Evolutionary conservation across 2,113 vertebrate species (phyloP).

Genomic region (Eolophus roseicapilla): DNA sequence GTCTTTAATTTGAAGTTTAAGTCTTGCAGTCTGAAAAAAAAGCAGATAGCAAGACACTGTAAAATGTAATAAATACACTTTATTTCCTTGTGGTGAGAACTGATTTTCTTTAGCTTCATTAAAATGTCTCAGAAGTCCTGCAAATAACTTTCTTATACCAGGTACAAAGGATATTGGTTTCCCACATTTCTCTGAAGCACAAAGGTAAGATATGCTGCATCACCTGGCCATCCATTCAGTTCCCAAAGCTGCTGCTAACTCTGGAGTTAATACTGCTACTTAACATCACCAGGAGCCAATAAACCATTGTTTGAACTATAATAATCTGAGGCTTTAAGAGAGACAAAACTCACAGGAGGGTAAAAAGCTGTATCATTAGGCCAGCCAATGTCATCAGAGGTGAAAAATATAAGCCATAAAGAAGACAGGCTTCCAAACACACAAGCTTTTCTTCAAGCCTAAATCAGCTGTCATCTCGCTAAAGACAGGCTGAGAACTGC

Average conservation of each 20-base stretch:
- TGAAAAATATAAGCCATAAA: not conserved
- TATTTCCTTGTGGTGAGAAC: not conserved
- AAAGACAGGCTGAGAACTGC: not conserved
- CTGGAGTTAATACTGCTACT: not conserved
- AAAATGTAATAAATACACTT: not conserved
- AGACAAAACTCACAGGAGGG: not conserved
- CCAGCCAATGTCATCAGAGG: not conserved
- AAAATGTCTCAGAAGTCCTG: not conserved
- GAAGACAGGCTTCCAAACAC: not conserved
- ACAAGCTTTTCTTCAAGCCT: not conserved
- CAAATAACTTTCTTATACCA: not conserved
- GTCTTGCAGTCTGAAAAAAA: not conserved
- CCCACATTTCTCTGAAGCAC: not conserved
- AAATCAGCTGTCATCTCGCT: not conserved
- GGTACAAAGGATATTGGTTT: not conserved
- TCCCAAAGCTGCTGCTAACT: not conserved
- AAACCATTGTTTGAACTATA: not conserved
- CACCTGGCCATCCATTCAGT: not conserved
- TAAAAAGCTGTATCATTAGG: not conserved
- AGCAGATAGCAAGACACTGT: not conserved
- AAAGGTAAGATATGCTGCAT: not conserved
- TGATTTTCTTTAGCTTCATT: not conserved
- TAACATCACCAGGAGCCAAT: not conserved
- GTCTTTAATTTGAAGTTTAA: not conserved
- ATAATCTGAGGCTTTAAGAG: not conserved